Base-by-base conservation (phyloP, 2,888 invertebrate genomes). In the Palloptera scutellata region DNA sequence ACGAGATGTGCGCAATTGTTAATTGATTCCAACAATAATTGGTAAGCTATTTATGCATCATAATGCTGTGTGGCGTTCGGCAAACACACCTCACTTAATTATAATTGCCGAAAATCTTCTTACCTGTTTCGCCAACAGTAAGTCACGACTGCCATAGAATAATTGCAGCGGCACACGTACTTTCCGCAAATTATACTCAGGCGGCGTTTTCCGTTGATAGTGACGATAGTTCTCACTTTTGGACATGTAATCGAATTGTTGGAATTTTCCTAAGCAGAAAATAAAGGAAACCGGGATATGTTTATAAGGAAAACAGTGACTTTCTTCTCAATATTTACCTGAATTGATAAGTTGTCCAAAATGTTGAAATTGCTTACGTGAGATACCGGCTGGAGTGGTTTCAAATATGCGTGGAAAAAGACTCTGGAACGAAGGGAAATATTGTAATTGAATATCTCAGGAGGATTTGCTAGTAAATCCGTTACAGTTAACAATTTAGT, bases 321-420 rank as follows among this genome's bases (percentile, higher is more conserved):
- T 30, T 6, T 30, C 30, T 20, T 57, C 48, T 41, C 43, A 59
- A 69, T 30, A 30, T 77, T 79, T 75, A 82, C 82, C 83, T 66
- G 81, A 80, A 73, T 76, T 79, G 73, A 83, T 81, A 70, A 83
- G 77, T 76, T 83, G 82, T 30, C 80, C 80, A 64, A 81, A 83
- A 70, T 83, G 81, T 73, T 78, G 77, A 64, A 83, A 76, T 71
- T 83, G 82, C 67, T 80, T 79, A 54, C 78, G 78, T 41, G 82
- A 83, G 64, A 82, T 79, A 68, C 81, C 81, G 68, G 82, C 83
- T 40, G 81, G 83, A 41, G 82, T 82, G 58, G 81, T 81, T 76
- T 81, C 80, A 64, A 81, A 78, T 64, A 83, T 78, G 63, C 77
- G 80, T 69, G 81, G 75, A 67, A 81, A 78, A 61, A 82, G 73